Evolutionary conservation across 2,797 vertebrate species (phyloP).

Genomic region (Phalanger gymnotis): DNA sequence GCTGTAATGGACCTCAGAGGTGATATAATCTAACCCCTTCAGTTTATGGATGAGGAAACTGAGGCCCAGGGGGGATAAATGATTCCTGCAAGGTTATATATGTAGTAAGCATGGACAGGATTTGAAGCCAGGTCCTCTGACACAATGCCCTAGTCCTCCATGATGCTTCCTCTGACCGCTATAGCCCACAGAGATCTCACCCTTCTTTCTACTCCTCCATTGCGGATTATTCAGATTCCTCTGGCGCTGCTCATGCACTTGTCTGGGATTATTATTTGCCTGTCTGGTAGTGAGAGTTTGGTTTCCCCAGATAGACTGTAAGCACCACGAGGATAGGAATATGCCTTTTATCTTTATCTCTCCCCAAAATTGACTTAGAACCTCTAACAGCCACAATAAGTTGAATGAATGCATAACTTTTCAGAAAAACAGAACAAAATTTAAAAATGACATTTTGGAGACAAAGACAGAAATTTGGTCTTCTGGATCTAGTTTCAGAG

Average conservation of each 20-base stretch:
- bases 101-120: background rate
- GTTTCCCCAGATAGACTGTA: background rate
- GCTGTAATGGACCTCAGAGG: background rate
- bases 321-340: background rate
- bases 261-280: background rate
- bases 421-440: background rate
- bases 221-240: background rate
- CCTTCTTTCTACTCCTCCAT: background rate
- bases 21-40: background rate
- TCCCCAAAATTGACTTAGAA: background rate
- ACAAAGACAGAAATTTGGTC: background rate
- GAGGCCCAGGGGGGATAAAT: background rate
- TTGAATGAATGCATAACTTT: background rate
- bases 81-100: background rate
- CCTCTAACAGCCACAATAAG: background rate
- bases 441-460: background rate
- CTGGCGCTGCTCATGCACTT: background rate
- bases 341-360: background rate
- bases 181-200: background rate
- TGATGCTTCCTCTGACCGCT: background rate
- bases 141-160: background rate
- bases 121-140: background rate
- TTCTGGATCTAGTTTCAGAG: background rate
- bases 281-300: background rate
- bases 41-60: background rate